Conservation (phyloP, 1,140 invertebrate species). For the Vanessa tameamea region DNA sequence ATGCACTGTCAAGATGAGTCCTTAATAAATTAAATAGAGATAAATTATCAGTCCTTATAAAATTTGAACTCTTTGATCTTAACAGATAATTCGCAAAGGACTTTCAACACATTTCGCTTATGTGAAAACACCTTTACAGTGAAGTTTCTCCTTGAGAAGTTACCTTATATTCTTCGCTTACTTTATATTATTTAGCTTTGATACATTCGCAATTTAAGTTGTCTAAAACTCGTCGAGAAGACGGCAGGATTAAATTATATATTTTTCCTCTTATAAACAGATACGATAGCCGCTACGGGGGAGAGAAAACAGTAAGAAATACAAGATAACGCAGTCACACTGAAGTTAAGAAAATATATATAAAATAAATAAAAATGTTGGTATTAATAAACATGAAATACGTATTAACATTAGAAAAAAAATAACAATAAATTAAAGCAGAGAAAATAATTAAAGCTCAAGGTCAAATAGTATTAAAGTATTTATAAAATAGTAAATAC, state of each 20-base stretch:
- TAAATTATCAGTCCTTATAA: background rate
- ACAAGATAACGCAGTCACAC: background rate
- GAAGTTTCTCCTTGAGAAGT: conserved; percentile 60
- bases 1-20: background rate
- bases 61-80: background rate
- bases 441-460: no score
- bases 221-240: conserved; percentile 70
- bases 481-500: no score
- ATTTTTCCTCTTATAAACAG: conserved; percentile 55
- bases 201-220: conserved; percentile 79
- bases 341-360: conserved; percentile 19
- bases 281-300: conserved; percentile 13
- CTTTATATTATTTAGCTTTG: conserved; percentile 79
- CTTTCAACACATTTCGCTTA: conserved; percentile 12
- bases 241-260: conserved; percentile 71
- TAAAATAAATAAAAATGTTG: background rate
- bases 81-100: conserved; percentile 3
- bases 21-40: conserved; percentile 7
- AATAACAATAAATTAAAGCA: background rate
- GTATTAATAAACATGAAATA: no score
- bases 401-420: no score
- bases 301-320: background rate
- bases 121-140: conserved; percentile 45
- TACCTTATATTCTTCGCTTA: conserved; percentile 73
- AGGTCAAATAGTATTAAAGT: no score